Evolutionary conservation across 2,888 invertebrate genomes (phyloP), one percentile per base, ranked within the genome.

Genomic region (Lepidocyrtoides sp.): DNA sequence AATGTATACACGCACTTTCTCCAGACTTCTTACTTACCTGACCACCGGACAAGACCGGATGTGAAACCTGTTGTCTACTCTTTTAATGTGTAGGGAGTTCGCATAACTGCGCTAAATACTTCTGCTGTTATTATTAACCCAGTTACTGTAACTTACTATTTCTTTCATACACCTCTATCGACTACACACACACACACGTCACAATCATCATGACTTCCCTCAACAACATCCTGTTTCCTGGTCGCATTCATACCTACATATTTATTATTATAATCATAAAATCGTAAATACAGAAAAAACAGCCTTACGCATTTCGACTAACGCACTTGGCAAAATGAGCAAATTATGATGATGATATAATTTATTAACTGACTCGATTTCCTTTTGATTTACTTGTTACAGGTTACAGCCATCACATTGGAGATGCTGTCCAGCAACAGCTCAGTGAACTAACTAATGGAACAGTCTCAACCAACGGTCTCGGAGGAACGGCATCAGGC

Each of bases 371-470:
- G 36, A 89, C 63, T 87, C 66, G 48, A 79, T 63, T 83, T 82
- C 54, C 69, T 32, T 85, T 87, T 86, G 14, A 88, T 48, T 79
- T 17, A 88, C 85, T 51, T 79, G 79, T 91, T 93, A 69, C 93
- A 95, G 95, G 95, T 91, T 95, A 95, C 91, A 95, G 94, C 92
- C 94, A 94, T 93, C 95, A 95, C 89, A 94, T 95, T 86, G 95
- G 95, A 93, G 95, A 96, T 84, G 95, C 95, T n/a, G 94, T 95
- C 86, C 95, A 94, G 91, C 94, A 94, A 91, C 93, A 93, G 83
- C 89, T 94, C 84, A 94, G 93, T 82, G 94, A 93, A 69, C 85
- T 93, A 89, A 94, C 92, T 60, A 94, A 92, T 95, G 95, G 83
- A 94, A 32, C 91, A 88, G 84, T 86, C 26, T 86, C 89, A 69